phyloP scores from a whole-genome alignment of 2,797 vertebrate species.

The Centroberyx gerrardi region DNA sequence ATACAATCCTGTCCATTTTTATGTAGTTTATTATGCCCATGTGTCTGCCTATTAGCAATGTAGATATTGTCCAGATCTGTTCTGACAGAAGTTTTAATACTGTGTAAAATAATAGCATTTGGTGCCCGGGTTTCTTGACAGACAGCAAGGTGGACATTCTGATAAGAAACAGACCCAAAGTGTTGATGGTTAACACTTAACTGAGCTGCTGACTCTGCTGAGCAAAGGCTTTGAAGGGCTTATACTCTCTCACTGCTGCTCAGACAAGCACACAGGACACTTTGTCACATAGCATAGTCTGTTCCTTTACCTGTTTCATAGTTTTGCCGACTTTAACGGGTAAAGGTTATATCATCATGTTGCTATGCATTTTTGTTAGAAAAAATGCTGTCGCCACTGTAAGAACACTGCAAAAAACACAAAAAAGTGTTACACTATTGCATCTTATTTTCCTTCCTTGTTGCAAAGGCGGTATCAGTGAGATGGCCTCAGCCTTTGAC shows the following conservation, averaged over 20 bases:
- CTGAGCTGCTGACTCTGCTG: not conserved
- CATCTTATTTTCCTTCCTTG: not conserved
- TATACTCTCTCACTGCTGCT: constrained; percentile 4
- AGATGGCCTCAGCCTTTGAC: constrained; percentile 12
- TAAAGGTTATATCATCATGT: not conserved
- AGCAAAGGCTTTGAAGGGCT: constrained; percentile 7
- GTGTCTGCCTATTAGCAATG: constrained; percentile 20
- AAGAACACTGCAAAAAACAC: not conserved
- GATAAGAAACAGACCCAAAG: constrained; percentile 45
- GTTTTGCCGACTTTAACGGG: not conserved
- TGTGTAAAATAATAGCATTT: constrained; percentile 23
- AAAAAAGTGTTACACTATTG: not conserved
- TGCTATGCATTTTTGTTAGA: not conserved
- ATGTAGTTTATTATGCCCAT: constrained; percentile 26
- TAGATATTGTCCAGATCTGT: constrained; percentile 25
- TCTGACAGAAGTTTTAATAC: constrained; percentile 1
- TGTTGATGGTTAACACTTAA: constrained; percentile 35
- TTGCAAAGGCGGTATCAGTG: constrained; percentile 14
- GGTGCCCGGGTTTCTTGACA: constrained; percentile 41
- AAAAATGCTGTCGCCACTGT: not conserved
- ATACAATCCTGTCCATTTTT: constrained; percentile 47
- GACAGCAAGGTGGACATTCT: constrained; percentile 20
- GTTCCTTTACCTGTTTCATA: not conserved
- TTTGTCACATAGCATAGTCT: not conserved
- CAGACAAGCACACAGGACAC: not conserved